Base-by-base conservation (phyloP, 2,888 invertebrate species). In the Clepsis dumicolana region DNA sequence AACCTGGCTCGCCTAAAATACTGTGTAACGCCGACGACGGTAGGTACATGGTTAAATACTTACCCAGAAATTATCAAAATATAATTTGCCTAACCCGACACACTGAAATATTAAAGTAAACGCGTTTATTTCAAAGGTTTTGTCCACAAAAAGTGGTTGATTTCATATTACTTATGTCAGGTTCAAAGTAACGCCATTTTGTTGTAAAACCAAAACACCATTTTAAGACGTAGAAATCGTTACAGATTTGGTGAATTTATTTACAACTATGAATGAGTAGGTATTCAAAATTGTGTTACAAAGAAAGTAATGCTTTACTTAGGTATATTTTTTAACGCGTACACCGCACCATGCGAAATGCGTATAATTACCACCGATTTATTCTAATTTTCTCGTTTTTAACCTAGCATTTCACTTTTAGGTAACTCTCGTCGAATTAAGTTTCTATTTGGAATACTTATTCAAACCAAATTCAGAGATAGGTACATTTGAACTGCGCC, bases 391-490 rank as follows among this genome's bases (percentile, higher is more conserved):
- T 14, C 8, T 32, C 10, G 10, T 24, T 1, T 8, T 18, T 57
- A 38, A 18, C 50, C 14, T 3, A 50, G 27, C 60, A 38, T 21
- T 8, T 60, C 5, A n/a, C n/a, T 60, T 65, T 53, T 21, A 65
- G 65, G 65, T 44, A 10, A 24, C 4, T 3, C 27, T 60, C 41
- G 1, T 1, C 16, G 60, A 65, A 18, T 52, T 65, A 16, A 60
- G 60, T 53, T 52, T 32, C 18, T 44, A 53, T 29, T 53, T 65
- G 29, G 52, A 65, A 24, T 27, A 4, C 2, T 32, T 65, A 44
- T 65, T 65, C 24, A 16, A 41, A 18, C 29, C 60, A 1, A 29
- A 60, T 38, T 5, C 27, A 10, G 65, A 65, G 16, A 60, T 65
- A 29, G 53, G 53, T 1, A 60, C 41, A n/a, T 65, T 65, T 14